A percentile compares a stretch with the other conserved stretches of the same genome.
Evolutionary conservation across 2,888 invertebrate species (phyloP).

Genomic region (Leucophenga montana): DNA sequence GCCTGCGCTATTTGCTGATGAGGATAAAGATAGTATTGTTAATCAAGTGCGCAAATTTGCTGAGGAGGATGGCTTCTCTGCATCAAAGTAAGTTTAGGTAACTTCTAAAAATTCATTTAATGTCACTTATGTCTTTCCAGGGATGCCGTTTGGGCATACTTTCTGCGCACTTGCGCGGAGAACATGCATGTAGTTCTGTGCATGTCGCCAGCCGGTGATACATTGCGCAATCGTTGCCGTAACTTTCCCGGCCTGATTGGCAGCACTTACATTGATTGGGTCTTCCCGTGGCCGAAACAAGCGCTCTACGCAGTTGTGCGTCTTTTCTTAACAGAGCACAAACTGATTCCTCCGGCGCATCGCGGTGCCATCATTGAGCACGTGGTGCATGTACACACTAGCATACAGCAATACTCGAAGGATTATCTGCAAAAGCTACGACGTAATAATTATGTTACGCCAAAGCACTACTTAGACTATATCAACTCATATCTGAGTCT

Average conservation of each 20-base stretch:
- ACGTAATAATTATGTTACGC: constrained; percentile 90
- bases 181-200: constrained; percentile 92
- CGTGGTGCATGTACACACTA: constrained; percentile 88
- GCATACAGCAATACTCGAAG: constrained; percentile 80
- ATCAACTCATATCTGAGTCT: constrained; percentile 85
- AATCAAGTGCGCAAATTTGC: constrained; percentile 81
- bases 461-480: constrained; percentile 92
- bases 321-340: constrained; percentile 85
- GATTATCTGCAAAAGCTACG: constrained; percentile 84
- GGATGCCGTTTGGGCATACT: constrained; percentile 90
- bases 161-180: constrained; percentile 82
- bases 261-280: constrained; percentile 94
- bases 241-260: constrained; percentile 94
- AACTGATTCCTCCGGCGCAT: constrained; percentile 78
- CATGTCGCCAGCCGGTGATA: constrained; percentile 91
- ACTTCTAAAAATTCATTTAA: background rate
- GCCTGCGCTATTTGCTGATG: constrained; percentile 89
- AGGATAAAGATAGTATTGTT: constrained; percentile 89
- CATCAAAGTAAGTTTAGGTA: constrained; percentile 77
- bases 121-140: constrained; percentile 68
- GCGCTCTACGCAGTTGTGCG: constrained; percentile 91
- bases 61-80: constrained; percentile 80
- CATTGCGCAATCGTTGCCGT: constrained; percentile 86
- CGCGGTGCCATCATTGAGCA: constrained; percentile 84
- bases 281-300: constrained; percentile 94